These are phyloP conservation scores for Decapterus maruadsi DNA, from an alignment of 2,797 vertebrate species.

Conservation along the genomic window DNA sequence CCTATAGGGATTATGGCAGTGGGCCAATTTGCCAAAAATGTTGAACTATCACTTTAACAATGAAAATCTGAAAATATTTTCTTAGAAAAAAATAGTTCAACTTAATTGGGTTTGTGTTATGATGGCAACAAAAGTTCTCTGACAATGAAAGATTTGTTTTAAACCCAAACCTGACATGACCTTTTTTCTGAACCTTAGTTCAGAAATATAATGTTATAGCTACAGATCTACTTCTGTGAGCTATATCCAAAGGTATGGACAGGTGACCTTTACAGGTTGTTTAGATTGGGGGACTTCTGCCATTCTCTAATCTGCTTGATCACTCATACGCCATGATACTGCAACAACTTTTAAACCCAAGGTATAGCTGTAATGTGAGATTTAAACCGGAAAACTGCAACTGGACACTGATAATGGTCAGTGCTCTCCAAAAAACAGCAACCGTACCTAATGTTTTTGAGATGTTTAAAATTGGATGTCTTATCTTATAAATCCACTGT, in stretches of 20 bases:
- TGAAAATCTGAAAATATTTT: too few relatives aligned
- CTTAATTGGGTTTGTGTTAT: too few relatives aligned
- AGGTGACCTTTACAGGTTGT: not conserved
- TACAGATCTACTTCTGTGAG: not conserved
- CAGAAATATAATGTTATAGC: not conserved
- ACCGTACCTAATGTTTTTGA: slow-evolving; percentile 43
- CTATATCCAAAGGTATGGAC: not conserved
- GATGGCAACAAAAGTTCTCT: too few relatives aligned
- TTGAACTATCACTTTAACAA: too few relatives aligned
- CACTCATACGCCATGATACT: not conserved
- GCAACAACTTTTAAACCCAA: not conserved
- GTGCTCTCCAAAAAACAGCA: slow-evolving; percentile 25
- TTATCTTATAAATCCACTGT: slow-evolving; percentile 19
- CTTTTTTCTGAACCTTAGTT: too few relatives aligned
- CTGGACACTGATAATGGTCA: slow-evolving; percentile 16
- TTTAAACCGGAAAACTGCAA: slow-evolving; percentile 22
- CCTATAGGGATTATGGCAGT: too few relatives aligned
- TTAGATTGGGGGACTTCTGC: not conserved
- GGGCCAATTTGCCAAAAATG: too few relatives aligned
- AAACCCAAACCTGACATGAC: too few relatives aligned
- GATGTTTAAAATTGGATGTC: slow-evolving; percentile 45
- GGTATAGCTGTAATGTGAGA: not conserved
- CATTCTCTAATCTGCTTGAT: slow-evolving; percentile 19
- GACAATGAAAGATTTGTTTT: too few relatives aligned
- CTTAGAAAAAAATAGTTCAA: too few relatives aligned